Evolutionary conservation across 2,113 vertebrate species (phyloP).

Genomic region (Microcebus lehilahytsara): DNA sequence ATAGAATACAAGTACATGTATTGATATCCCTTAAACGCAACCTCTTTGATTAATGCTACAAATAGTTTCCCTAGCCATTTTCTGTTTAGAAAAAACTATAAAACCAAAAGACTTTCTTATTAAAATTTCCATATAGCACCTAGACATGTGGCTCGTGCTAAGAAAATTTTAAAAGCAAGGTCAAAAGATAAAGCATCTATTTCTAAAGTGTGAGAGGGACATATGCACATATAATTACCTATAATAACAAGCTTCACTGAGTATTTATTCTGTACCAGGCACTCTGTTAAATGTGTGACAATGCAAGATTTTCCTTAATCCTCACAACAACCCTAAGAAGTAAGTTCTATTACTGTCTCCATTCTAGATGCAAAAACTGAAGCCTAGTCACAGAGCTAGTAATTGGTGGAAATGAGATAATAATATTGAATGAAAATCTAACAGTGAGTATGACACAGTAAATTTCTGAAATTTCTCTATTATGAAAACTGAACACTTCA

Average conservation of each 20-base stretch:
- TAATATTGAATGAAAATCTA: neutral
- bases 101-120: slow-evolving; percentile 28
- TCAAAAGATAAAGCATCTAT: neutral
- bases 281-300: neutral
- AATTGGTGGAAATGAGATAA: neutral
- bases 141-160: neutral
- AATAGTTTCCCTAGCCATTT: neutral
- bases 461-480: neutral
- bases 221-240: neutral
- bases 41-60: slow-evolving; percentile 13
- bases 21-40: slow-evolving; percentile 1
- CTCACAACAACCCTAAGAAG: neutral
- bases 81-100: neutral
- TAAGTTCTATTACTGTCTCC: neutral
- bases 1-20: neutral
- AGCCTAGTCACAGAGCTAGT: neutral
- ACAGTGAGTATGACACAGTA: neutral
- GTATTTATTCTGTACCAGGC: neutral
- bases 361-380: slow-evolving; percentile 7
- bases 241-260: neutral
- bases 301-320: neutral
- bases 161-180: neutral
- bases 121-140: neutral
- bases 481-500: neutral
- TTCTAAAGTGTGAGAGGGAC: neutral